Conservation (phyloP, 2,888 invertebrate species). For the Drosophila paracracens region DNA sequence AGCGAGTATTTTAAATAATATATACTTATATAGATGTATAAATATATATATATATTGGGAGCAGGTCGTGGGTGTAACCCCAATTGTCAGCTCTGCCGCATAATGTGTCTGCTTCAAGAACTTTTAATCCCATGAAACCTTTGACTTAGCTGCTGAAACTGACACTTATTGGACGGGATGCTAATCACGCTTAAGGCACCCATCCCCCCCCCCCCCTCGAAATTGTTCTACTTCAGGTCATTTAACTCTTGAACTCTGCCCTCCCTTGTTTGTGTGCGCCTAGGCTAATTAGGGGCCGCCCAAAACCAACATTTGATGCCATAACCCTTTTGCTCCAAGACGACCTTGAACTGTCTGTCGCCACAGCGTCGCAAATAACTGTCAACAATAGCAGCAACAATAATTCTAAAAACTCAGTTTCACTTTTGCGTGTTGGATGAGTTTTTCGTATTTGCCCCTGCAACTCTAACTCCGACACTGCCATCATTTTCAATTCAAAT, state of each 20-base stretch:
- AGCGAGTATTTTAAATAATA: slow-evolving; percentile 21
- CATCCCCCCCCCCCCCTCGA: neutral
- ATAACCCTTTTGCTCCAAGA: slow-evolving; percentile 20
- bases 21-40: neutral
- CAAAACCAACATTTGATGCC: slow-evolving; percentile 9
- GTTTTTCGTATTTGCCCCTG: slow-evolving; percentile 15
- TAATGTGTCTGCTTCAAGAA: slow-evolving; percentile 22
- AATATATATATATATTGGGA: neutral
- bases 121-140: slow-evolving; percentile 45
- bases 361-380: slow-evolving; percentile 58
- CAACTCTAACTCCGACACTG: neutral
- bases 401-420: slow-evolving; percentile 55
- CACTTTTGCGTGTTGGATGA: slow-evolving; percentile 52
- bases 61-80: slow-evolving; percentile 29
- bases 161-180: slow-evolving; percentile 41
- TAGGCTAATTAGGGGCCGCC: slow-evolving; percentile 36
- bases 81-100: slow-evolving; percentile 38
- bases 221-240: slow-evolving; percentile 20
- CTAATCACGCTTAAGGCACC: slow-evolving; percentile 47
- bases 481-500: slow-evolving; percentile 48
- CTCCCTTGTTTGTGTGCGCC: neutral
- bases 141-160: slow-evolving; percentile 28
- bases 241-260: slow-evolving; percentile 14
- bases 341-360: slow-evolving; percentile 71
- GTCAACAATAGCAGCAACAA: slow-evolving; percentile 38